Conservation (phyloP, 1,140 invertebrate species). For the Drosophila littoralis region DNA sequence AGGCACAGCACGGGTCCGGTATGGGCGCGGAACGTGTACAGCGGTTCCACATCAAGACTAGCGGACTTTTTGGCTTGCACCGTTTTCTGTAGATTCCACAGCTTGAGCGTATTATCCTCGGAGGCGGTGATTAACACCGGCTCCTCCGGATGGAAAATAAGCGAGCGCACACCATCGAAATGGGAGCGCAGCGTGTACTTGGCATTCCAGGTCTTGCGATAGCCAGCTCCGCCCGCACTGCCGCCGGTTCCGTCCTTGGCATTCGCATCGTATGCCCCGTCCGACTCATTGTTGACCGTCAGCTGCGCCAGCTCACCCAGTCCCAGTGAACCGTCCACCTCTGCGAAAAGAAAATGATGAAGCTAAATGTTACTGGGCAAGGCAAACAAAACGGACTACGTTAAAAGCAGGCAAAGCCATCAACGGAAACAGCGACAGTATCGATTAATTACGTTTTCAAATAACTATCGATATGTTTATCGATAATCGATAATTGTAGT, state of each 20-base stretch:
- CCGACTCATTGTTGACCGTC: constrained; percentile 98
- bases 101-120: constrained; percentile 99
- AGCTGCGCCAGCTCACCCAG: constrained; percentile 98
- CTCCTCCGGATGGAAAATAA: constrained; percentile 99
- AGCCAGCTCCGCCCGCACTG: constrained; percentile 86
- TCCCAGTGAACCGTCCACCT: constrained; percentile 92
- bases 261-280: constrained; percentile 94
- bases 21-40: constrained; percentile 98
- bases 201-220: constrained; percentile 98
- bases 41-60: constrained; percentile 98
- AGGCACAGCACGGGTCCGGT: constrained; percentile 96
- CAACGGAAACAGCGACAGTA: not conserved
- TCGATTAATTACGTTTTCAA: not conserved
- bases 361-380: not conserved
- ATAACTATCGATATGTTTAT: not conserved
- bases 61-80: constrained; percentile 98
- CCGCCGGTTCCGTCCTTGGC: constrained; percentile 91
- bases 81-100: constrained; percentile 99
- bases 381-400: not conserved
- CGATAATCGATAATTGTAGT: not conserved
- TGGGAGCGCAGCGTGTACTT: constrained; percentile 98
- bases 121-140: constrained; percentile 98
- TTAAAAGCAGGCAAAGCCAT: constrained; percentile 7
- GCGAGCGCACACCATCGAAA: constrained; percentile 97
- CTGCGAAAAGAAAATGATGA: constrained; percentile 85